phyloP scores from a whole-genome alignment of 2,888 invertebrate species.

The Ectemnius continuus region DNA sequence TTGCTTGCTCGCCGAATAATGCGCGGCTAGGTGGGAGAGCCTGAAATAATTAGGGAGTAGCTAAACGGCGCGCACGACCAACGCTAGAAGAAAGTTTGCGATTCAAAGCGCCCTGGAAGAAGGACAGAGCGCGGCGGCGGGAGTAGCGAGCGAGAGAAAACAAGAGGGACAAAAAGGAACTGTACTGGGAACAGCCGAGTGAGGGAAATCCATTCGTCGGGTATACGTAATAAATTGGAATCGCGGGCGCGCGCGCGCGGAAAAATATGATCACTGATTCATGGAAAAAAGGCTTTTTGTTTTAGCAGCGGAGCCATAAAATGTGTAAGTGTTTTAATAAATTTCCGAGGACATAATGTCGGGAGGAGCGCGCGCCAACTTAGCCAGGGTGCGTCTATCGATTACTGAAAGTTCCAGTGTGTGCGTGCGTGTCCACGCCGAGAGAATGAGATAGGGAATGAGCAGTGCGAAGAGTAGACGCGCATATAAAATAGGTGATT shows the following conservation, averaged over 20 bases:
- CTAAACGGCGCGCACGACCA: neutral
- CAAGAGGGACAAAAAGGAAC: neutral
- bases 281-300: conserved; percentile 20
- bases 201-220: conserved; percentile 20
- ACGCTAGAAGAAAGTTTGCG: neutral
- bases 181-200: neutral
- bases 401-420: conserved; percentile 47
- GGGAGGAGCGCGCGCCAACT: neutral
- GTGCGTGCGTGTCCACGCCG: conserved; percentile 22
- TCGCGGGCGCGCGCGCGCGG: conserved; percentile 15
- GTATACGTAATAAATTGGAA: conserved; percentile 37
- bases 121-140: neutral
- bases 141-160: neutral
- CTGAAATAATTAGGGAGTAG: neutral
- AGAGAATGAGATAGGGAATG: neutral
- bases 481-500: conserved; percentile 57
- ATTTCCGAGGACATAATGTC: conserved; percentile 32
- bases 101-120: neutral
- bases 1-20: too few species aligned
- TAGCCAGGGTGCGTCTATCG: conserved; percentile 48
- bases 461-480: conserved; percentile 16
- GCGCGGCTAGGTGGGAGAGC: neutral
- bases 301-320: conserved; percentile 31
- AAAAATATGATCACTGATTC: conserved; percentile 27
- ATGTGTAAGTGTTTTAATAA: conserved; percentile 52